Conservation (phyloP, 2,888 invertebrate genomes). For the Melinopterus prodromus region DNA sequence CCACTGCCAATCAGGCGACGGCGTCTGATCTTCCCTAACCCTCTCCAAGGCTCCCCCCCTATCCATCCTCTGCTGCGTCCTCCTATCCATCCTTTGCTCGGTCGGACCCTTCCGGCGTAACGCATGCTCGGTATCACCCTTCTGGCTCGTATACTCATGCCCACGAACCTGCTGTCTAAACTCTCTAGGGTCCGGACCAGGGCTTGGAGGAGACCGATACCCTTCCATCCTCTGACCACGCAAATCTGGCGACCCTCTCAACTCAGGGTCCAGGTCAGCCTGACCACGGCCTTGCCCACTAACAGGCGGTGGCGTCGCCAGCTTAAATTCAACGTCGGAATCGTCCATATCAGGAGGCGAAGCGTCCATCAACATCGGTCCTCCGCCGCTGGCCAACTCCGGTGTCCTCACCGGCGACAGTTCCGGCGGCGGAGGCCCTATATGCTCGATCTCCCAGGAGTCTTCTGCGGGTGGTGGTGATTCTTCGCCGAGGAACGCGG, state of each 20-base stretch:
- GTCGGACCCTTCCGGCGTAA: background rate
- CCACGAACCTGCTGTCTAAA: conserved; percentile 18
- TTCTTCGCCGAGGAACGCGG: background rate
- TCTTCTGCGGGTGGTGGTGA: background rate
- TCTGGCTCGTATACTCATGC: conserved; percentile 29
- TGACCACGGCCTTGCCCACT: too few species aligned
- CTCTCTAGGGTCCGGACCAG: background rate
- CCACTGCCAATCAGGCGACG: background rate
- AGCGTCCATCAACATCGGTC: background rate
- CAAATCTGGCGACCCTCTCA: conserved; percentile 14
- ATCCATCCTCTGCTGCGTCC: background rate
- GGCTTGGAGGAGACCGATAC: background rate
- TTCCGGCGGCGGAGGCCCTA: conserved; percentile 5
- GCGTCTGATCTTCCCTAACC: background rate
- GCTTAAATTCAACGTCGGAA: conserved; percentile 6
- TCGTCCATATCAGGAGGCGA: conserved; percentile 25
- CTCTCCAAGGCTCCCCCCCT: background rate
- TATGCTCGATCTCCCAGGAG: background rate
- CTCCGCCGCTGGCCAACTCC: background rate
- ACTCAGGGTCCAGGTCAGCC: background rate
- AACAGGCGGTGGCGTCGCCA: background rate
- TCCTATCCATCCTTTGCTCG: background rate
- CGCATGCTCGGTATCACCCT: conserved; percentile 10
- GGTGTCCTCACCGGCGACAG: conserved; percentile 6
- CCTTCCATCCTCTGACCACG: background rate